Percentiles rank a stretch among this genome's conserved stretches.
phyloP scores from a whole-genome alignment of 2,797 vertebrate species.

The Megalops cyprinoides region DNA sequence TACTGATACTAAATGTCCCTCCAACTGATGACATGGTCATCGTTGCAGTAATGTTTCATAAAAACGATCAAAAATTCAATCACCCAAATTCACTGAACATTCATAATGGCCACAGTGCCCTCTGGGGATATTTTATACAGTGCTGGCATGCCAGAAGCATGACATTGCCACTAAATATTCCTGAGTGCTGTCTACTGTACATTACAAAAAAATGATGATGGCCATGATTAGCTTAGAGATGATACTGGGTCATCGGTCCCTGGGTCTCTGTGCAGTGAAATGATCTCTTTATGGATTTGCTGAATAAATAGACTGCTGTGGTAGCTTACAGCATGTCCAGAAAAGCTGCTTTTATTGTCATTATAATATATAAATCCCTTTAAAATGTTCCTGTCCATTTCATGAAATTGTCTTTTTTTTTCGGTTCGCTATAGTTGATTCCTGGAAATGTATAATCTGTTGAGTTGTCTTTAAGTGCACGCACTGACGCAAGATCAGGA shows the following conservation, averaged over 20 bases:
- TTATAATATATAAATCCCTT: slow-evolving; percentile 6
- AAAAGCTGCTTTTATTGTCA: not conserved
- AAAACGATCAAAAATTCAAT: not conserved
- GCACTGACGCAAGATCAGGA: not conserved
- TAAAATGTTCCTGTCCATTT: slow-evolving; percentile 17
- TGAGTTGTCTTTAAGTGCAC: slow-evolving; percentile 7
- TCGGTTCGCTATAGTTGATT: not conserved
- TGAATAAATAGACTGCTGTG: not conserved
- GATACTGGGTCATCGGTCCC: too few species aligned
- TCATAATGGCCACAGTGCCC: not conserved
- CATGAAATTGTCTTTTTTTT: not conserved
- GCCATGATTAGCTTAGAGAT: not conserved
- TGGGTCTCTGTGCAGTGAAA: not conserved
- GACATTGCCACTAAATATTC: too few species aligned
- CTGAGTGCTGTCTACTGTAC: not conserved
- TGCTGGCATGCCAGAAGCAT: not conserved
- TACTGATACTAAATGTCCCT: too few species aligned
- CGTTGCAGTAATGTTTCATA: not conserved
- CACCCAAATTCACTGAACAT: not conserved
- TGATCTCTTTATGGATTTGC: slow-evolving; percentile 11
- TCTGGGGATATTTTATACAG: not conserved
- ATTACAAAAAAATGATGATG: not conserved
- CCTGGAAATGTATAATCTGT: slow-evolving; percentile 12
- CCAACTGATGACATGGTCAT: too few species aligned
- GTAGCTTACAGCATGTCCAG: not conserved